Conservation (phyloP, 2,888 invertebrate genomes). For the Diachrysia chrysitis region DNA sequence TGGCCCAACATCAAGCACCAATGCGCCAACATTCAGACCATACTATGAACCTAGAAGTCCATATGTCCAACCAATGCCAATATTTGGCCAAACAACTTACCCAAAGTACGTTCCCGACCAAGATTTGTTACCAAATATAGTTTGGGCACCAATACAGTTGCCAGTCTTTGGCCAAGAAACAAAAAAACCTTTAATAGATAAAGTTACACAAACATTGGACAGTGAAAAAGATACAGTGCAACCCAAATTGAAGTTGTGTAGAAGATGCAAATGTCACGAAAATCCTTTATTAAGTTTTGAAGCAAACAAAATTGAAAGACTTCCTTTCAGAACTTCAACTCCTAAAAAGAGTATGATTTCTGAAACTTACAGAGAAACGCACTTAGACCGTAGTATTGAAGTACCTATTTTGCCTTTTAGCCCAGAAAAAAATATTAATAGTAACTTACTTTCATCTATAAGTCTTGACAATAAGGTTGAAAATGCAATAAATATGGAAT, state of each 20-base stretch:
- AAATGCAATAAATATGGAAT: constrained; percentile 14
- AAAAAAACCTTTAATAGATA: constrained; percentile 22
- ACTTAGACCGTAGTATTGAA: constrained; percentile 13
- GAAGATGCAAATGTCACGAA: constrained; percentile 54
- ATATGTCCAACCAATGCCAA: constrained; percentile 23
- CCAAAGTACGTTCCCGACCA: neutral
- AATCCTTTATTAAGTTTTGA: constrained; percentile 19
- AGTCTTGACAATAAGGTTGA: constrained; percentile 23
- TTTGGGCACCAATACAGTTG: constrained; percentile 61
- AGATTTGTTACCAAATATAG: constrained; percentile 46
- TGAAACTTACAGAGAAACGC: constrained; percentile 2
- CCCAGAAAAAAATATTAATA: neutral
- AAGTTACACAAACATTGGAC: constrained; percentile 32
- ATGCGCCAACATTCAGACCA: neutral
- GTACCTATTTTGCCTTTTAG: constrained; percentile 34
- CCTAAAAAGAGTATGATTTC: constrained; percentile 14
- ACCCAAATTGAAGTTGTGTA: constrained; percentile 45
- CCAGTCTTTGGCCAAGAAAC: constrained; percentile 38
- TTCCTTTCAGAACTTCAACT: constrained; percentile 24
- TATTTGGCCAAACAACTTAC: constrained; percentile 59
- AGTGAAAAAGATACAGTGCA: constrained; percentile 40
- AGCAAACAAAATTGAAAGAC: constrained; percentile 21
- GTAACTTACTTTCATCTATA: constrained; percentile 12
- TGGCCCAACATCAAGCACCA: constrained; percentile 12
- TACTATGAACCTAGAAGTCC: constrained; percentile 2